These are phyloP conservation scores for Mallotus villosus DNA, from an alignment of 2,797 vertebrate species.

Conservation along the genomic window DNA sequence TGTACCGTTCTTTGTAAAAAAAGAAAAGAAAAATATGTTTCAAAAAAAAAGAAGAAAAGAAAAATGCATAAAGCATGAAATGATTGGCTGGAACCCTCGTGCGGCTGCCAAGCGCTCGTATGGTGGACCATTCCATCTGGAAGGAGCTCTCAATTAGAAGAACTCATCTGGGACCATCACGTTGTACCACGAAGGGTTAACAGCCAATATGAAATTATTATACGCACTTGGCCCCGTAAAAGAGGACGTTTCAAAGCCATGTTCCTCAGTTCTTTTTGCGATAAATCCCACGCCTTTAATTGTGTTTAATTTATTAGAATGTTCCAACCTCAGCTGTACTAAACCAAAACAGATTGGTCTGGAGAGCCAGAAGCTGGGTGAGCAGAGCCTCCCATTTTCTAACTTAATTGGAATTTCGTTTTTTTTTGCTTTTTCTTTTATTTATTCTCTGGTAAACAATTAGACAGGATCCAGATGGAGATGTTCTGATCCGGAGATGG, in stretches of 20 bases:
- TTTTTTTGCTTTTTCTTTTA: conserved; percentile 39
- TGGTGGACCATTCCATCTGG: conserved; percentile 31
- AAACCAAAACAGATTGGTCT: conserved; percentile 71
- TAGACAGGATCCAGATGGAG: conserved; percentile 75
- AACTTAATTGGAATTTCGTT: conserved; percentile 72
- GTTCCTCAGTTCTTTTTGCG: conserved; percentile 46
- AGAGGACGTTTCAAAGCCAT: conserved; percentile 58
- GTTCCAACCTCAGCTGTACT: conserved; percentile 68
- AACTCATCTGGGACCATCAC: conserved; percentile 34
- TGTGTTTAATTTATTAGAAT: conserved; percentile 75
- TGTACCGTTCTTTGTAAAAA: conserved; percentile 34
- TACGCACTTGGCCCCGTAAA: conserved; percentile 48
- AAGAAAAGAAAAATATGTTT: conserved; percentile 9
- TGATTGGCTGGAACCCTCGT: conserved; percentile 10
- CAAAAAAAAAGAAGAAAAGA: conserved; percentile 3
- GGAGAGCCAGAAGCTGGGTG: conserved; percentile 62
- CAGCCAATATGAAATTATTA: conserved; percentile 44
- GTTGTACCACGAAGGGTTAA: conserved; percentile 52
- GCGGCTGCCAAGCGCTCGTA: conserved; percentile 29
- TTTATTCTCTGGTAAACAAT: conserved; percentile 74
- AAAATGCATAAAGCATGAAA: not conserved
- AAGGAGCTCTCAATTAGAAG: conserved; percentile 37
- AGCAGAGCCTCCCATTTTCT: conserved; percentile 65
- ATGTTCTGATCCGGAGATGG: conserved; percentile 55
- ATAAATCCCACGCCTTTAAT: conserved; percentile 69